These are phyloP conservation scores for Xanthia togata DNA, from an alignment of 2,888 invertebrate genomes.

Conservation along the genomic window DNA sequence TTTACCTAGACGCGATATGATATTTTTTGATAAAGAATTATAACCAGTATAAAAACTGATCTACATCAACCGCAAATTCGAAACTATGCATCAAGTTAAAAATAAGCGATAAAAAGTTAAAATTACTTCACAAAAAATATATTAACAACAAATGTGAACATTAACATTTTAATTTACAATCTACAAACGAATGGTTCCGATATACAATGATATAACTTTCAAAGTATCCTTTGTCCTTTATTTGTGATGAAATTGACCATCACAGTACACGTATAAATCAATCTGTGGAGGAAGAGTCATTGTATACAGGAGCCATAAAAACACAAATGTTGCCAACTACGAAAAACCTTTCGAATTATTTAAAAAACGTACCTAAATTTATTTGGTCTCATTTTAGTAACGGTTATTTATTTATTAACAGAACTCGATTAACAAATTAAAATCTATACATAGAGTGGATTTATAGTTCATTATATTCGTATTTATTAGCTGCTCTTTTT, in stretches of 20 bases:
- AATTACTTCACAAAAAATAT: constrained; percentile 71
- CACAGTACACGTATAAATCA: not conserved
- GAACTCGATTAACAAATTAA: constrained; percentile 72
- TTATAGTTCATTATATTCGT: constrained; percentile 53
- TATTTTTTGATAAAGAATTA: constrained; percentile 32
- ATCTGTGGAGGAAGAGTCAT: constrained; percentile 17
- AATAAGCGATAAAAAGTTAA: constrained; percentile 53
- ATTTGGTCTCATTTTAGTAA: constrained; percentile 90
- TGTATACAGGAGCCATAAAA: constrained; percentile 65
- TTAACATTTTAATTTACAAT: constrained; percentile 88
- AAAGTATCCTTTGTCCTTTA: not conserved
- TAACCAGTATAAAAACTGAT: constrained; percentile 29
- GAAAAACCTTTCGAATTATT: constrained; percentile 72
- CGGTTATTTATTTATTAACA: constrained; percentile 81
- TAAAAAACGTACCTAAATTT: constrained; percentile 87
- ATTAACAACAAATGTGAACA: constrained; percentile 80
- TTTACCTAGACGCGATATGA: constrained; percentile 40
- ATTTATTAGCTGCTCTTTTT: constrained; percentile 27
- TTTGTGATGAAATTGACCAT: not conserved
- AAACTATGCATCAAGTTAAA: constrained; percentile 61
- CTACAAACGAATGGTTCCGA: constrained; percentile 78
- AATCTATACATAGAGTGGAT: constrained; percentile 61
- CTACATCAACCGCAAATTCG: constrained; percentile 37
- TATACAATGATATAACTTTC: constrained; percentile 30
- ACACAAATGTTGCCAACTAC: constrained; percentile 82